phyloP scores from a whole-genome alignment of 2,113 vertebrate genomes.

The Rhabdornis inornatus region DNA sequence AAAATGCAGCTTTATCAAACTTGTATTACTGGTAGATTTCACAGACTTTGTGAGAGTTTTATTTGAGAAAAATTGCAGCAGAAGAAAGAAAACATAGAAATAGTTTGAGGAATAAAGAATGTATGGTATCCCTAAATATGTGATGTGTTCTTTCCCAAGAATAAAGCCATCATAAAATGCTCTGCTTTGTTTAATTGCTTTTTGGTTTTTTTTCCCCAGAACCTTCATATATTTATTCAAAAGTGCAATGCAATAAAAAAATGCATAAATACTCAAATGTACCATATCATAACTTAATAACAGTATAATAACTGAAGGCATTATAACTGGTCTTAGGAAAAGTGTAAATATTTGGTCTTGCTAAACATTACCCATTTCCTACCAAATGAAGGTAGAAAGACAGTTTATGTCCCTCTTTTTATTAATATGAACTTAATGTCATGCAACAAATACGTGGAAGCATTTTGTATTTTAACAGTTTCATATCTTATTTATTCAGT shows the following conservation, averaged over 20 bases:
- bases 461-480: neutral
- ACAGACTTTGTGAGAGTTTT: neutral
- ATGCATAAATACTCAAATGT: neutral
- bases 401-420: neutral
- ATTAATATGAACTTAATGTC: neutral
- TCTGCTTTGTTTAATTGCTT: neutral
- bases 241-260: neutral
- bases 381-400: neutral
- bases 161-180: neutral
- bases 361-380: neutral
- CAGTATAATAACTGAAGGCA: neutral
- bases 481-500: neutral
- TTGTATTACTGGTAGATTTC: neutral
- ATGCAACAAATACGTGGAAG: neutral
- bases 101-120: neutral
- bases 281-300: neutral
- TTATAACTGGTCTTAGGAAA: neutral
- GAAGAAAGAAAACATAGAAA: neutral
- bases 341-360: neutral
- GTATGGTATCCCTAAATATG: neutral
- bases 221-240: neutral
- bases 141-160: neutral
- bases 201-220: neutral
- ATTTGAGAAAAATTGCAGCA: neutral
- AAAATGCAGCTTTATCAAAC: neutral